Base-by-base conservation (phyloP, 2,113 vertebrate species). In the Apodemus speciosus region DNA sequence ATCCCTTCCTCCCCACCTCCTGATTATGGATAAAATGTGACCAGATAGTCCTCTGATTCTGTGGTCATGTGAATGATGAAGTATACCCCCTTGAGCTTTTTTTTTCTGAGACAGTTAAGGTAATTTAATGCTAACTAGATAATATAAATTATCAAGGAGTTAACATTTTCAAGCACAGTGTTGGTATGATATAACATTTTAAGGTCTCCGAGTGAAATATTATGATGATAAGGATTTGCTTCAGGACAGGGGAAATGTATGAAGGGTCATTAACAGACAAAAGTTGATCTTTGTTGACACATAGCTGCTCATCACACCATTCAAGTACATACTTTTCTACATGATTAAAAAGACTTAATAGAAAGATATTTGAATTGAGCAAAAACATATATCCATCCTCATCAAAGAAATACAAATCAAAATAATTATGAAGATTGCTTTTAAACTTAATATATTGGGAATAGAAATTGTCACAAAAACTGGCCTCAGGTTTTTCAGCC, bases 351-450 rank as follows among this genome's bases (percentile, higher is more conserved):
- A 71, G 4, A 94, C 77, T 86, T 86, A 87, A 53, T 83, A 89
- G 77, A 56, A 38, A 3, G 60, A 60, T 68, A 80, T n/a, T 93
- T 89, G 73, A 94, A 10, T 25, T 87, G 49, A 21, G 49, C 35
- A 94, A 85, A 16, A 88, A 92, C 35, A 94, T 79, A 69, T 60
- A 84, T 32, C 64, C 20, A 89, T 89, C 32, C 49, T 89, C 92
- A 91, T 49, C n/a, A 89, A 91, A 95, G 18, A 79, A 85, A 85
- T 76, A 89, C 32, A 89, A 92, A 84, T 89, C 58, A 93, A 92
- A 96, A 56, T 77, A 90, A 95, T 62, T 60, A 6, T 85, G 75
- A 95, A 87, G 79, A 89, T 71, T 38, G 30, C 32, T 94, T 93
- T 92, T 92, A 83, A 79, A 75, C 16, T 73, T 92, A 72, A 66